These are phyloP conservation scores for rabbit (Oryctolagus cuniculus) DNA, from an alignment of 2,113 vertebrate genomes.

Conservation along the genomic window mOryCun1.1 NC_091440.1:68578501-68579000, in stretches of 20 bases:
- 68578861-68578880: neutral
- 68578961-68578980: neutral
- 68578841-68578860: constrained; percentile 25
- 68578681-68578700: constrained; percentile 19
- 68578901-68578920: neutral
- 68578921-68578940: neutral
- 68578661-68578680: neutral
- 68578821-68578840: constrained; percentile 48
- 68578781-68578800: neutral
- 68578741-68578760: neutral
- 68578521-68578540: neutral
- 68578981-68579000: neutral
- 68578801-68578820: constrained; percentile 18
- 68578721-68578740: too few species aligned
- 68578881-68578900: neutral
- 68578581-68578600: neutral
- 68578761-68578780: constrained; percentile 7
- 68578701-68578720: neutral
- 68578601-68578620: neutral
- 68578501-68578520: neutral
- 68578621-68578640: neutral
- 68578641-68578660: neutral
- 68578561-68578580: neutral
- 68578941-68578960: neutral
- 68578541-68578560: neutral